A percentile compares a stretch with the other conserved stretches of the same genome.
phyloP scores from a whole-genome alignment of 92 coral and sea anemone species.

The Paramuricea clavata region DNA sequence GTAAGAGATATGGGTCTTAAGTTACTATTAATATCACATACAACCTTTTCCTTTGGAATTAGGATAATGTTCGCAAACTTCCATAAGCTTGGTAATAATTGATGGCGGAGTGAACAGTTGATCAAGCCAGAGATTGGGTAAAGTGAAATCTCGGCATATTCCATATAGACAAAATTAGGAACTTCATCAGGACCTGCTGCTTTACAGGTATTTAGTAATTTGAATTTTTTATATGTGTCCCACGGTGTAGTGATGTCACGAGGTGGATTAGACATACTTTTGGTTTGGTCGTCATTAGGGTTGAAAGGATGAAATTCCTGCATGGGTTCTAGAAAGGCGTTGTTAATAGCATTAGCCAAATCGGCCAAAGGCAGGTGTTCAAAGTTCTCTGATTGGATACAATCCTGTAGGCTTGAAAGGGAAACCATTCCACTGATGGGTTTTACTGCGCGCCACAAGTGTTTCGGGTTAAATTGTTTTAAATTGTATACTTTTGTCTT shows the following conservation, averaged over 20 bases:
- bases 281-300: background rate
- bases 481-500: background rate
- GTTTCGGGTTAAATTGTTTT: constrained; percentile 10
- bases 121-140: constrained; percentile 40
- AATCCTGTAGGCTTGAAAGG: background rate
- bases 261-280: background rate
- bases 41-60: constrained; percentile 47
- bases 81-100: constrained; percentile 51
- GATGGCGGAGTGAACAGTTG: constrained; percentile 46
- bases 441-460: constrained; percentile 37
- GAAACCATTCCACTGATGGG: constrained; percentile 3
- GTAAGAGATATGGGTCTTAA: no score
- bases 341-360: background rate
- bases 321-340: background rate
- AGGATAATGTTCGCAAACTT: constrained; percentile 47
- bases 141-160: constrained; percentile 50
- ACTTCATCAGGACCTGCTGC: constrained; percentile 59
- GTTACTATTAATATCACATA: no score
- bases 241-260: background rate
- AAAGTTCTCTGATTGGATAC: background rate
- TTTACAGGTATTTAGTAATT: constrained; percentile 23
- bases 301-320: background rate
- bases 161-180: constrained; percentile 33
- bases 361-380: background rate
- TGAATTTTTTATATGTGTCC: background rate